phyloP scores from a whole-genome alignment of 30 jellyfish, hydroid and myxozoan species.

The Turritopsis dohrnii region DNA sequence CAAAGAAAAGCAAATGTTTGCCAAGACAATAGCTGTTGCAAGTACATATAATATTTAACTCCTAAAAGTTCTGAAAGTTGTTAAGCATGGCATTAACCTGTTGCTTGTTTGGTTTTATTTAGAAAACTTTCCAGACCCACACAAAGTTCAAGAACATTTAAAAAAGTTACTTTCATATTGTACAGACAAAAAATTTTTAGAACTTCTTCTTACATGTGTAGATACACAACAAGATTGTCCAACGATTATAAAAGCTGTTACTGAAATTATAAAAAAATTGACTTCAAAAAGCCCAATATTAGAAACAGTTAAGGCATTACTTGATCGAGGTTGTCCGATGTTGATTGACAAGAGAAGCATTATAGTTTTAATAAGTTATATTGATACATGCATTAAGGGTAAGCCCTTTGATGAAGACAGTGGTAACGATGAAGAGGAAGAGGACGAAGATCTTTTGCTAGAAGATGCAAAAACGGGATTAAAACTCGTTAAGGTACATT shows the following conservation, averaged over 20 bases:
- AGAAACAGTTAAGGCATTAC: conserved; percentile 81
- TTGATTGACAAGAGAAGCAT: conserved; percentile 67
- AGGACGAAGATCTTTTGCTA: neutral
- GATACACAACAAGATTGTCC: conserved; percentile 64
- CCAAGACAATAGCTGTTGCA: conserved; percentile 32
- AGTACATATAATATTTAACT: neutral
- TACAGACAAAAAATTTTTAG: conserved; percentile 44
- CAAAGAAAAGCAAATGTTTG: conserved; percentile 15
- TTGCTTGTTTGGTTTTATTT: neutral
- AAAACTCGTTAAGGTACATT: conserved; percentile 56
- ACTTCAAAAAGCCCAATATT: conserved; percentile 60
- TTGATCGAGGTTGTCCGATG: conserved; percentile 86
- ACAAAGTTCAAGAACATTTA: conserved; percentile 82
- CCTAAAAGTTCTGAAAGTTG: too few species aligned
- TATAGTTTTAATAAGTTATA: conserved; percentile 28
- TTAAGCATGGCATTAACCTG: neutral
- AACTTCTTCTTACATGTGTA: conserved; percentile 32
- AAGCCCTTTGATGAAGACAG: conserved; percentile 67
- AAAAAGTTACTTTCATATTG: conserved; percentile 54
- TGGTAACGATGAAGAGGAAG: conserved; percentile 51
- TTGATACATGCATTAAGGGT: conserved; percentile 60
- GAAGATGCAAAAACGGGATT: conserved; percentile 72
- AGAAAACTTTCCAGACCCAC: conserved; percentile 77
- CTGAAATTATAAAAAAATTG: conserved; percentile 71
- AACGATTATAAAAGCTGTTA: conserved; percentile 54